Conservation (phyloP, 37 sponge, comb jelly and placozoan species). For the Spongilla lacustris region DNA sequence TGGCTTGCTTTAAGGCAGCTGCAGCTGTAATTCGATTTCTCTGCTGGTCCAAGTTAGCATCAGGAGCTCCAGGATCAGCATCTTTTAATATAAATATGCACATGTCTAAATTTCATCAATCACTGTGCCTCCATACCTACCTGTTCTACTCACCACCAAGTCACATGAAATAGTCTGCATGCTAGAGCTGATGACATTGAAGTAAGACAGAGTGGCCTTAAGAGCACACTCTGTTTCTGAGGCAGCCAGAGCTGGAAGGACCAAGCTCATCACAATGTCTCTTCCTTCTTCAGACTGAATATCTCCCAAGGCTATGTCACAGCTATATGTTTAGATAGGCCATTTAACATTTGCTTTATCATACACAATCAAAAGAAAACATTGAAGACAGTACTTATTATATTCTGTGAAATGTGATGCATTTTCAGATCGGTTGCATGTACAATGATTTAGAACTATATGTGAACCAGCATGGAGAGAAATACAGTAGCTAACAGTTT, state of each 20-base stretch:
- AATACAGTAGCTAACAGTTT: no score
- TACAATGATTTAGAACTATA: no score
- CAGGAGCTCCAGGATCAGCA: constrained; percentile 40
- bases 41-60: constrained; percentile 61
- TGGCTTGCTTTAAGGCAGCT: constrained; percentile 69
- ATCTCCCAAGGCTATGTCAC: constrained; percentile 83
- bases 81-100: constrained; percentile 17
- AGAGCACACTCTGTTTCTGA: constrained; percentile 29
- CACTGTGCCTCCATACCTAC: constrained; percentile 3
- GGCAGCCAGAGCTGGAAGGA: constrained; percentile 52
- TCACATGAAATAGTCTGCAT: constrained; percentile 56
- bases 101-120: no score
- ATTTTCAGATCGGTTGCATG: no score
- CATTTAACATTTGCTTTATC: not conserved
- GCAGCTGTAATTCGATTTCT: constrained; percentile 73
- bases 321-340: not conserved
- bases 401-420: no score
- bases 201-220: constrained; percentile 67
- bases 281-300: constrained; percentile 92
- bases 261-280: constrained; percentile 79
- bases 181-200: constrained; percentile 82
- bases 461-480: no score
- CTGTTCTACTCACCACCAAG: constrained; percentile 44
- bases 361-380: no score
- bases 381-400: no score